Base-by-base conservation (phyloP, 2,797 vertebrate species). In the Podargus strigoides region DNA sequence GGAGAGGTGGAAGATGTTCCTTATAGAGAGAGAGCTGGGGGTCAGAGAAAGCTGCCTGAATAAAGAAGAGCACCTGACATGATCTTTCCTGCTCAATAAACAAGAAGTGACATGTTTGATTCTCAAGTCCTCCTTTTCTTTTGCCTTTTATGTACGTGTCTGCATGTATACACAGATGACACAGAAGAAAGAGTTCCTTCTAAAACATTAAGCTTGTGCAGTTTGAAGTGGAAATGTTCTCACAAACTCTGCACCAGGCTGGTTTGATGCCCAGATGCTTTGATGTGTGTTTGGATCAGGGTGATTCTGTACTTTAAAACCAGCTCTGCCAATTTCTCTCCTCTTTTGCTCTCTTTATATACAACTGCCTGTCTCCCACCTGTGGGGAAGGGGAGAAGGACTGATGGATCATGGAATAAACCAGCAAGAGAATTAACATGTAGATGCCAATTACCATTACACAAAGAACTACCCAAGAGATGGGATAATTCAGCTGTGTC, bases 171-270 rank as follows among this genome's bases (percentile, higher is more conserved):
- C 2, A 32, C 17, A 75, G 26, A 60, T 21, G 63, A 75, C 37
- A 79, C 24, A 63, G 83, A 84, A 80, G 39, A 52, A 70, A 85
- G 62, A 32, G 37, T 50, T 79, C 67, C 81, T 79, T 56, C 59
- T 80, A 21, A 55, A 74, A 82, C 9, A 44, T 11, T 41, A 34
- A 39, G 17, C 46, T 62, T 10, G 8, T 12, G 14, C 4, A 39
- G 81, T 93, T 87, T 95, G 92, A 96, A 93, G 75, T 92, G 92
- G 92, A 94, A 90, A 95, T 85, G 68, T 78, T 67, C 60, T 36
- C 77, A 2, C 14, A 15, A 87, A 28, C 78, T 52, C 70, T 23
- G 56, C 55, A 7, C 49, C 24, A 12, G 78, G 39, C 59, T 60
- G 63, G 70, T 89, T 82, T 89, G 86, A 79, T 69, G 86, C 59